A percentile compares a stretch with the other conserved stretches of the same genome.
Evolutionary conservation across 2,888 invertebrate genomes (phyloP).

Genomic region (Amphipyra berbera): DNA sequence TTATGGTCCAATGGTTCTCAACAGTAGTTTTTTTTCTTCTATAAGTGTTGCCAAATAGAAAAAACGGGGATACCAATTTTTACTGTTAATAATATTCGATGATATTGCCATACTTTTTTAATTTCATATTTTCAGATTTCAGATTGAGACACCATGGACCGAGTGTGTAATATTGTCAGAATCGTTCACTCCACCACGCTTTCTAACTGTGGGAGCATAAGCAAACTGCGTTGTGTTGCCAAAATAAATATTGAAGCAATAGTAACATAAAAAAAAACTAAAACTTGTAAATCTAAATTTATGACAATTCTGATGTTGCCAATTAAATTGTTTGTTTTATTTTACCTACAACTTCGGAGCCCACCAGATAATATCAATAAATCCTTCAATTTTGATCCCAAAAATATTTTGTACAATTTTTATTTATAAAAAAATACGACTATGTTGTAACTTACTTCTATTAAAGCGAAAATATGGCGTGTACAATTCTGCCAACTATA

Average conservation of each 20-base stretch:
- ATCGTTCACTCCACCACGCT: conserved; percentile 45
- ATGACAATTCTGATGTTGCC: not conserved
- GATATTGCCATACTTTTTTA: not conserved
- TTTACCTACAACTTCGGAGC: not conserved
- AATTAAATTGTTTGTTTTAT: not conserved
- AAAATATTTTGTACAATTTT: conserved; percentile 7
- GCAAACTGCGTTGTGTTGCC: conserved; percentile 19
- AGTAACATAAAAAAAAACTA: conserved; percentile 15
- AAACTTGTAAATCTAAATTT: not conserved
- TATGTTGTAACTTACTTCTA: not conserved
- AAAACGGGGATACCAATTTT: not conserved
- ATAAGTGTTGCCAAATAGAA: conserved; percentile 12
- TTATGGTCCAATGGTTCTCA: conserved; percentile 24
- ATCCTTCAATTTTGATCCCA: not conserved
- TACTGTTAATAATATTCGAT: not conserved
- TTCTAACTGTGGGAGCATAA: conserved; percentile 21
- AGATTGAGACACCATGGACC: conserved; percentile 29
- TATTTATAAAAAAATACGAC: no score
- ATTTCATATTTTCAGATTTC: not conserved
- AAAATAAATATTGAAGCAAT: conserved; percentile 27
- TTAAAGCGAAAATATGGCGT: conserved; percentile 41
- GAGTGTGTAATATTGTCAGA: conserved; percentile 30
- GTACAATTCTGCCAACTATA: conserved; percentile 39
- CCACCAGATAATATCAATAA: not conserved
- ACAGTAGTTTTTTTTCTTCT: not conserved